These are phyloP conservation scores for Uromys caudimaculatus DNA, from an alignment of 2,797 vertebrate genomes.

Conservation along the genomic window DNA sequence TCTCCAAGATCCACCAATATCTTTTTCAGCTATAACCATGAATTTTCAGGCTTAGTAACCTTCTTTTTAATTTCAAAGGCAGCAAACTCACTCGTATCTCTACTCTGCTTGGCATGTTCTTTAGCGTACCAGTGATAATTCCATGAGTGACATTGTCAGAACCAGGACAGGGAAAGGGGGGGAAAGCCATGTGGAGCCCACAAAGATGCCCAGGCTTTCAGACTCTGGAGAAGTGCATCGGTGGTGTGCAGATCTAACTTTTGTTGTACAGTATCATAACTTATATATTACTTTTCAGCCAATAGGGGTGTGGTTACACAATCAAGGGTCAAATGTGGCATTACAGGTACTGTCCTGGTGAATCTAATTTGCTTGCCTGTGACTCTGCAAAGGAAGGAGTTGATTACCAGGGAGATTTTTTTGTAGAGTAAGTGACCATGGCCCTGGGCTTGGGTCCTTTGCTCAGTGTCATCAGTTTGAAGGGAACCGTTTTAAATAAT, in stretches of 20 bases:
- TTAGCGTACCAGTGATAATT: background rate
- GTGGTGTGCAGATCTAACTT: background rate
- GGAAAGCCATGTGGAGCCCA: background rate
- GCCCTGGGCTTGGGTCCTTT: background rate
- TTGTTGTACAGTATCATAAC: too few species aligned
- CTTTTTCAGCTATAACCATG: background rate
- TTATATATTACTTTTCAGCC: too few species aligned
- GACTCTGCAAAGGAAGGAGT: background rate
- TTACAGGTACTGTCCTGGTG: background rate
- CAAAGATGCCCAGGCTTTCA: background rate
- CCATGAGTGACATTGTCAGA: background rate
- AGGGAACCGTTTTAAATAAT: background rate
- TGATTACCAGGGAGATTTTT: background rate
- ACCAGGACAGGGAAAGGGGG: fast-evolving
- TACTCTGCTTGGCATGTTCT: background rate
- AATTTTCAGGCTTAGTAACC: background rate
- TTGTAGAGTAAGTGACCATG: background rate
- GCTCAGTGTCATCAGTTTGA: background rate
- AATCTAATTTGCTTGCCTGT: background rate
- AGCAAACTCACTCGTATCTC: background rate
- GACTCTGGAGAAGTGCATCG: background rate
- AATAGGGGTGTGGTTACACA: background rate
- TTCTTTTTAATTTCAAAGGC: background rate
- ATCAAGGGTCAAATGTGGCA: background rate
- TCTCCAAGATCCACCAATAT: background rate